Evolutionary conservation across 2,113 vertebrate genomes (phyloP).

Genomic region (Equus przewalskii): DNA sequence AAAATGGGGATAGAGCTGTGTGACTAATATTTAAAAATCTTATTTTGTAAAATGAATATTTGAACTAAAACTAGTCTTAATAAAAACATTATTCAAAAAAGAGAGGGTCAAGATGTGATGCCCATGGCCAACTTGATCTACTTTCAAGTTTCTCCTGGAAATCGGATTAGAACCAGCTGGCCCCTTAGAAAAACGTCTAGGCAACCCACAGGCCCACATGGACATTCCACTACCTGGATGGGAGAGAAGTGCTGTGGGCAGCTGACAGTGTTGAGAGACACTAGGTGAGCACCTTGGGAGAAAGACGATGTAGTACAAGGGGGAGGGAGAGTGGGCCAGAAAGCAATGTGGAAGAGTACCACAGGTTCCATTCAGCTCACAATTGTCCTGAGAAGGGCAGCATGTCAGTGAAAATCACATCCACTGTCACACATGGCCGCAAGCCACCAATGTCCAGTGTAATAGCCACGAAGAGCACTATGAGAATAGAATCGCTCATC

Average conservation of each 20-base stretch:
- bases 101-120: neutral
- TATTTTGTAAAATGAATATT: neutral
- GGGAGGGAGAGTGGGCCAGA: neutral
- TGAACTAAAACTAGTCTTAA: neutral
- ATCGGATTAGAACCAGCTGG: neutral
- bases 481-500: neutral
- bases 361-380: accelerated
- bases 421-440: neutral
- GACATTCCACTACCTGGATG: neutral
- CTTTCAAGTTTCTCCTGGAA: constrained; percentile 1
- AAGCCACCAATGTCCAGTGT: neutral
- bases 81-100: neutral
- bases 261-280: neutral
- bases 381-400: neutral
- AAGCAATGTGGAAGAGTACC: neutral
- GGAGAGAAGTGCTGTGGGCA: neutral
- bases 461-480: accelerated
- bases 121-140: neutral
- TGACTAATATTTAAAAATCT: neutral
- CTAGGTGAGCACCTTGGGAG: neutral
- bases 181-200: neutral
- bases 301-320: neutral
- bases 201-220: neutral
- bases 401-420: neutral
- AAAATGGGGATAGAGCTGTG: neutral